Percentiles rank a stretch among this genome's conserved stretches.
phyloP scores from a whole-genome alignment of 2,797 vertebrate species.

The Simalia tracyae region DNA sequence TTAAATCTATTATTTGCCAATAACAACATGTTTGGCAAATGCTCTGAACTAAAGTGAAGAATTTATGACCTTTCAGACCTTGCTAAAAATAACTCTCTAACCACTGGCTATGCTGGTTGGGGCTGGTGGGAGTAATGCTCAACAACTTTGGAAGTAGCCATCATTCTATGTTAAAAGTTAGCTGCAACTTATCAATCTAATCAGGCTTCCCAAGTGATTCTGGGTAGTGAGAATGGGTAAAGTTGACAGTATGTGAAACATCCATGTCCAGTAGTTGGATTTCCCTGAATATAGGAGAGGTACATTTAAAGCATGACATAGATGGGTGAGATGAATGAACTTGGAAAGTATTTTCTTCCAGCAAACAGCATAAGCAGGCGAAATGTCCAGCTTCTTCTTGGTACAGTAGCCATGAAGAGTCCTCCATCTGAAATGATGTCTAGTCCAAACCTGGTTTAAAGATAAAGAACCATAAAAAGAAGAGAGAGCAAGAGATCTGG shows the following conservation, averaged over 20 bases:
- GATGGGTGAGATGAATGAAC: not conserved
- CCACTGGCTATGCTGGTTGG: not conserved
- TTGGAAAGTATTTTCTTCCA: not conserved
- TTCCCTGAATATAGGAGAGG: not conserved
- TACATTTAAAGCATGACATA: not conserved
- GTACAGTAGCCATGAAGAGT: not conserved
- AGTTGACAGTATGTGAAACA: not conserved
- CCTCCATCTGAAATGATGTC: not conserved
- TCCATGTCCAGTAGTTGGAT: not conserved
- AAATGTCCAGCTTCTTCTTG: not conserved
- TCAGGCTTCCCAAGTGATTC: not conserved
- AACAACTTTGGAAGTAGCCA: not conserved
- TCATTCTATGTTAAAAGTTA: not conserved
- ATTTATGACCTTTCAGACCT: not conserved
- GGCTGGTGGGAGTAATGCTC: not conserved
- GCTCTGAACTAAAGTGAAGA: not conserved
- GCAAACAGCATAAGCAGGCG: not conserved
- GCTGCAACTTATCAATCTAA: too few species aligned
- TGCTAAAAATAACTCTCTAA: not conserved
- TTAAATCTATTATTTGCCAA: constrained; percentile 29
- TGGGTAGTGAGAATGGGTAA: not conserved
- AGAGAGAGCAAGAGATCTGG: not conserved
- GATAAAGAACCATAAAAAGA: not conserved
- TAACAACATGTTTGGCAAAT: not conserved
- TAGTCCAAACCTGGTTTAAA: not conserved